Evolutionary conservation across 2,113 vertebrate genomes (phyloP).

Genomic region (Apus apus): DNA sequence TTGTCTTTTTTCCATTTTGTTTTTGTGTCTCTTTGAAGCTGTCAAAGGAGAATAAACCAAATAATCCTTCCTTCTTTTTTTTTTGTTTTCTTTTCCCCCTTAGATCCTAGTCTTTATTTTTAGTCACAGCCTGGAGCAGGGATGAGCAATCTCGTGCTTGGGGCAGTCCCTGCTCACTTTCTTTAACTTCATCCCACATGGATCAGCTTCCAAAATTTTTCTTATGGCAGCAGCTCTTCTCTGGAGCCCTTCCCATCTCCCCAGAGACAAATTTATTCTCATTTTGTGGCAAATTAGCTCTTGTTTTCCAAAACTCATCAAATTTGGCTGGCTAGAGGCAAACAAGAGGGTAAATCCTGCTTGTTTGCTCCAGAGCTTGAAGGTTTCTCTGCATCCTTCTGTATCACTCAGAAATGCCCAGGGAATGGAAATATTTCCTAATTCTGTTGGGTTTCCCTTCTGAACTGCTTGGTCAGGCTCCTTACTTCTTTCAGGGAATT

Average conservation of each 20-base stretch:
- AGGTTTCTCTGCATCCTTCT: neutral
- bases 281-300: neutral
- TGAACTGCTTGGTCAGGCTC: neutral
- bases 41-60: neutral
- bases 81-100: neutral
- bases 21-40: neutral
- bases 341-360: neutral
- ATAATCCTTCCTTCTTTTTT: neutral
- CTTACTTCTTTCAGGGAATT: neutral
- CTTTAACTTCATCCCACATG: constrained; percentile 26
- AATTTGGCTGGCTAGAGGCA: neutral
- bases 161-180: constrained; percentile 18
- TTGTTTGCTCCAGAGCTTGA: neutral
- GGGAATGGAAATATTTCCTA: neutral
- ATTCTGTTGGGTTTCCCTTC: neutral
- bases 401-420: neutral
- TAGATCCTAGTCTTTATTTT: constrained; percentile 35
- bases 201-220: constrained; percentile 15
- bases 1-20: neutral
- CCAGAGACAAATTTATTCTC: neutral
- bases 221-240: constrained; percentile 8
- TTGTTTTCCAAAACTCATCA: neutral
- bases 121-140: neutral
- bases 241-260: constrained; percentile 44
- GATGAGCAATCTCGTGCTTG: neutral